phyloP scores from a whole-genome alignment of 2,888 invertebrate genomes.

The Formica aserva region DNA sequence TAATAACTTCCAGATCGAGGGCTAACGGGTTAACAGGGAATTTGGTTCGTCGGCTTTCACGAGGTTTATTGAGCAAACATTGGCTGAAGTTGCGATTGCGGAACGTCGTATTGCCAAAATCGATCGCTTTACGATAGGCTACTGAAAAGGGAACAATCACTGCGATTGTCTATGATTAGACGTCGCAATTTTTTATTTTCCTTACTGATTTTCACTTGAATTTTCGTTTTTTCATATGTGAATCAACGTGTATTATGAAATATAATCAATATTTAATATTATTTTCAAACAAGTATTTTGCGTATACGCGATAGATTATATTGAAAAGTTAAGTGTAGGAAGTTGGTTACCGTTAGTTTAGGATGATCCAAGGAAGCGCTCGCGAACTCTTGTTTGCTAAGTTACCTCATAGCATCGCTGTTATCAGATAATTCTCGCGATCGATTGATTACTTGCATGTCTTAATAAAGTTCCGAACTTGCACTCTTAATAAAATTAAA shows the following conservation, averaged over 20 bases:
- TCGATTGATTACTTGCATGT: slow-evolving; percentile 44
- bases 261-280: background rate
- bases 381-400: slow-evolving; percentile 28
- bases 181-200: background rate
- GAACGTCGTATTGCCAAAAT: slow-evolving; percentile 57
- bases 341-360: slow-evolving; percentile 13
- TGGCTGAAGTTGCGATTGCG: slow-evolving; percentile 66
- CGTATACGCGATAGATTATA: slow-evolving; percentile 13
- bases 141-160: background rate
- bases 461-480: slow-evolving; percentile 35
- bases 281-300: background rate
- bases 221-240: background rate
- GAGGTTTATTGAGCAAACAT: slow-evolving; percentile 74
- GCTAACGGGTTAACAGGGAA: slow-evolving; percentile 62
- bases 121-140: slow-evolving; percentile 52
- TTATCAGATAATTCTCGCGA: slow-evolving; percentile 46
- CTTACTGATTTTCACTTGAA: background rate
- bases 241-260: background rate
- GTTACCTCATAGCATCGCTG: slow-evolving; percentile 40
- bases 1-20: slow-evolving; percentile 70
- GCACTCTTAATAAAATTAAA: slow-evolving; percentile 28
- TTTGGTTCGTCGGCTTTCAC: slow-evolving; percentile 60
- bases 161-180: background rate
- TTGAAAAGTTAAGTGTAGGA: slow-evolving; percentile 12
- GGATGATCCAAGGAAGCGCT: slow-evolving; percentile 17